Evolutionary conservation across 2,888 invertebrate species (phyloP), one percentile per base, ranked within the genome.

Genomic region (Chouioia cunea): DNA sequence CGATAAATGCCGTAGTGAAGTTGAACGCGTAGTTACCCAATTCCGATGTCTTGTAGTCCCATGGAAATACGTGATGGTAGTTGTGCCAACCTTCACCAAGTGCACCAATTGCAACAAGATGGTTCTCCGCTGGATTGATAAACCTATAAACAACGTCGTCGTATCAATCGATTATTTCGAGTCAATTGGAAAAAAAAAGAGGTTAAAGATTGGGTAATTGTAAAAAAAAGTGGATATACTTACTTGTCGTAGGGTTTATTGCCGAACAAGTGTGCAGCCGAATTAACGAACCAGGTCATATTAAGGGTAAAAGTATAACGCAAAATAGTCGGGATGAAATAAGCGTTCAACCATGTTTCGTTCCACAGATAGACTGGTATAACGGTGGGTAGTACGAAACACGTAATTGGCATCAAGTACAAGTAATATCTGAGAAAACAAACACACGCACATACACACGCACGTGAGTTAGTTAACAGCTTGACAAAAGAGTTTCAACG

Each of bases 231-330:
- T 53, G 23, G 58, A 60, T 62, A 53, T 71, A 86, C 86, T 88
- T 82, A 93, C 93, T 86, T 89, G 80, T 96, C 92, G 78, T 91
- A 93, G 0, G 93, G 93, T 76, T 90, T 90, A 74, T 88, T 89
- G 70, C 93, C 93, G 88, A 91, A 92, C 58, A 93, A 85, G 85
- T 96, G 96, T 1, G 96, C 96, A 27, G 93, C 93, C 78, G 94
- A 95, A 83, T 96, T 96, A 16, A 97, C 96, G 0, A 93, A 88
- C 97, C 96, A 97, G 1, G 97, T 97, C 80, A 91, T 91, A 86
- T 97, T 93, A 70, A 97, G 88, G 2, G 90, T 90, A 67, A 90
- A 81, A 43, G 91, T 87, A 83, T 95, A 96, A 14, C 97, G 91
- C 15, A 94, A 80, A 27, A 92, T 82, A 1, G 89, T 88, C 73